These are phyloP conservation scores for Rhinolophus sinicus DNA, from an alignment of 2,113 vertebrate genomes.

Conservation along the genomic window DNA sequence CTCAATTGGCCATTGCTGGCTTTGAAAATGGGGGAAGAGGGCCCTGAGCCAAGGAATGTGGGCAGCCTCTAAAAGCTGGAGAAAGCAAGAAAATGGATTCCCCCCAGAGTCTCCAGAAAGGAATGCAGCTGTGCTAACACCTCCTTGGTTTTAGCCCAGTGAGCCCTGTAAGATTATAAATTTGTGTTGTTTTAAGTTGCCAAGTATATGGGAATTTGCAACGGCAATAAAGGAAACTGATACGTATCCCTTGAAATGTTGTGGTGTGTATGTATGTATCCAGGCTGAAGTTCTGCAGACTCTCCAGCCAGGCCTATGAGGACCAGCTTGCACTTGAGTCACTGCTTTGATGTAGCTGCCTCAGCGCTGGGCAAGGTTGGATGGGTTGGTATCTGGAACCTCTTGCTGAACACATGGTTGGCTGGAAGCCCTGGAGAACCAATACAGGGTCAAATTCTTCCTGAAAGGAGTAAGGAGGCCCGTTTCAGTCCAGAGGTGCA, in stretches of 20 bases:
- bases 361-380: background rate
- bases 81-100: background rate
- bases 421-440: background rate
- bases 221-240: background rate
- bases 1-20: background rate
- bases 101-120: background rate
- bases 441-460: background rate
- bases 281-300: background rate
- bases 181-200: background rate
- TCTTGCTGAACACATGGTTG: background rate
- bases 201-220: background rate
- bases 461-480: slow-evolving; percentile 21
- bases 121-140: background rate
- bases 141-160: background rate
- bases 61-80: background rate
- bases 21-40: background rate
- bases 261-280: background rate
- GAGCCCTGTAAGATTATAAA: background rate
- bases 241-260: background rate
- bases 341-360: background rate
- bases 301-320: background rate
- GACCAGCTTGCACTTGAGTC: background rate
- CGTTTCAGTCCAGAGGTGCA: slow-evolving; percentile 26
- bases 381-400: background rate
- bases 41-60: background rate